Evolutionary conservation across 2,888 invertebrate species (phyloP).

Genomic region (Cyaniris semiargus): DNA sequence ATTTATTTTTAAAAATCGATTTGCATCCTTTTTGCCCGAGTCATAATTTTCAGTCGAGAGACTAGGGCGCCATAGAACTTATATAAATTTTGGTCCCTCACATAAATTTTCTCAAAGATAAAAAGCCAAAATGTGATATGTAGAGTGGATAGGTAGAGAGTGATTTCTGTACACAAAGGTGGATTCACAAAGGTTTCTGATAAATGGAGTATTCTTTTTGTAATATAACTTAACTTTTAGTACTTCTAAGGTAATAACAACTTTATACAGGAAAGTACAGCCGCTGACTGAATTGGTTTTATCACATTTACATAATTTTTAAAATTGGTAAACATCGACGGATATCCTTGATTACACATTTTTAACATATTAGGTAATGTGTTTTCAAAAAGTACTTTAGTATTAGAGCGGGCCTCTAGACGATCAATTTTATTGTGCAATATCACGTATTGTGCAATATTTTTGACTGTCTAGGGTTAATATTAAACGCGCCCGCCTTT

Average conservation of each 20-base stretch:
- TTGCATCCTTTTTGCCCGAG: not conserved
- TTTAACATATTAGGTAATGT: not conserved
- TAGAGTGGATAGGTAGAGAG: not conserved
- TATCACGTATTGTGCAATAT: no score
- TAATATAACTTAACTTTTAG: not conserved
- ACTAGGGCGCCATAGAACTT: slow-evolving; percentile 22
- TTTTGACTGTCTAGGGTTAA: no score
- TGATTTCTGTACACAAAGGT: slow-evolving; percentile 3
- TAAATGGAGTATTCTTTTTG: not conserved
- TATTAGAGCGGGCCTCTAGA: no score
- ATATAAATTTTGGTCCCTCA: slow-evolving; percentile 26
- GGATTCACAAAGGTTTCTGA: not conserved
- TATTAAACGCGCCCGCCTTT: no score
- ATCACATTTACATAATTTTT: not conserved
- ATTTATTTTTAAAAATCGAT: not conserved
- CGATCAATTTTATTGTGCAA: no score
- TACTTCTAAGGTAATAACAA: not conserved
- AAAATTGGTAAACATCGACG: not conserved
- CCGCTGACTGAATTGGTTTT: not conserved
- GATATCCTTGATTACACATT: not conserved
- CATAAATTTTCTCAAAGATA: slow-evolving; percentile 16
- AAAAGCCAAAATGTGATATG: slow-evolving; percentile 22
- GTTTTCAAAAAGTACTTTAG: not conserved
- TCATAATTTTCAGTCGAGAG: slow-evolving; percentile 5
- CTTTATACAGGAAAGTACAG: not conserved